phyloP scores from a whole-genome alignment of 2,113 vertebrate species.

The Nycticebus coucang region DNA sequence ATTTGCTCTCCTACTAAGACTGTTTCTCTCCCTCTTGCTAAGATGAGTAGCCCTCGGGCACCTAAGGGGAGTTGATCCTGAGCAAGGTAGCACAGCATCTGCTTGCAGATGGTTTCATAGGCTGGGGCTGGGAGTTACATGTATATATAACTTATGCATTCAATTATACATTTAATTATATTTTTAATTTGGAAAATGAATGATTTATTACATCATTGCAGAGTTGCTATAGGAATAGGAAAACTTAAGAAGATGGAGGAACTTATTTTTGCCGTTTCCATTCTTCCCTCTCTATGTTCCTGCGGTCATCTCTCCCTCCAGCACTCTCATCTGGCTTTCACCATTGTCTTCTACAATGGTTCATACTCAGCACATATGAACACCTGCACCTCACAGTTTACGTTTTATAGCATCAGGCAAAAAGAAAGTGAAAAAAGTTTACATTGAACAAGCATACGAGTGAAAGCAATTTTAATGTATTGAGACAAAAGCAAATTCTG shows the following conservation, averaged over 20 bases:
- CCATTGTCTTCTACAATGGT: background rate
- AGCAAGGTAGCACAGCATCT: too few relatives aligned
- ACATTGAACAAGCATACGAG: background rate
- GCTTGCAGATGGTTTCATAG: too few relatives aligned
- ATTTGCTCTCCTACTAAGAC: too few relatives aligned
- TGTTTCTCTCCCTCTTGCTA: too few relatives aligned
- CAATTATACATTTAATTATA: background rate
- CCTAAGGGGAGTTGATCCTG: too few relatives aligned
- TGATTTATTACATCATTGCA: background rate
- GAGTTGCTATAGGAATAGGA: background rate
- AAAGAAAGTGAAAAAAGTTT: background rate
- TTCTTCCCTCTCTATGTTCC: background rate
- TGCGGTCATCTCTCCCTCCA: background rate
- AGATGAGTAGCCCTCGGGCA: too few relatives aligned
- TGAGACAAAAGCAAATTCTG: background rate
- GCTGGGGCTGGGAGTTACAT: background rate
- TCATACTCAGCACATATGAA: background rate
- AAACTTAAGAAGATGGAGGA: background rate
- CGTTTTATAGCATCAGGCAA: background rate
- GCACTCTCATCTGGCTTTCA: background rate
- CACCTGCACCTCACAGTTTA: background rate
- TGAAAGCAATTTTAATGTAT: background rate
- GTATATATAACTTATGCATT: background rate
- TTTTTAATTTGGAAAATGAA: background rate
- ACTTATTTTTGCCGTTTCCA: background rate